These are phyloP conservation scores for Dipodomys merriami DNA, from an alignment of 2,113 vertebrate genomes.

Conservation along the genomic window DNA sequence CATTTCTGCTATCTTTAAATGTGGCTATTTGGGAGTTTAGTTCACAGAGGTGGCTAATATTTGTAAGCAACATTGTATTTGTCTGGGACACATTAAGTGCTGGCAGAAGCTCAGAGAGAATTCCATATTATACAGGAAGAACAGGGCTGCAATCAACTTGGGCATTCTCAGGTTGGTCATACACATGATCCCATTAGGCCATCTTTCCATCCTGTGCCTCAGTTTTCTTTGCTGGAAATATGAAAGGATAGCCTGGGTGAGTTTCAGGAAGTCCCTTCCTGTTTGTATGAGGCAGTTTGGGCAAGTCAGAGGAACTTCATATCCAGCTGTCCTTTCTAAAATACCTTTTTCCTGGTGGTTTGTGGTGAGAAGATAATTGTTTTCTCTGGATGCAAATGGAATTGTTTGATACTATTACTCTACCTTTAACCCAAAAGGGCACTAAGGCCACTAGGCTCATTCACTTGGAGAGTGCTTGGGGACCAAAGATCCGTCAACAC, in stretches of 20 bases:
- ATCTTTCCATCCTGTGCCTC: background rate
- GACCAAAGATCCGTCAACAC: background rate
- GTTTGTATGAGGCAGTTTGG: background rate
- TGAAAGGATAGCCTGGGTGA: background rate
- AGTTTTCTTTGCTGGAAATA: background rate
- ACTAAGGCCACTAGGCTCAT: rapidly evolving
- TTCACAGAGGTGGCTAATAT: background rate
- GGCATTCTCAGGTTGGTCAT: background rate
- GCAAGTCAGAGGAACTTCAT: background rate
- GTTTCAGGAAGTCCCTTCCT: background rate
- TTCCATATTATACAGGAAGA: background rate
- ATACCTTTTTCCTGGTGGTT: background rate
- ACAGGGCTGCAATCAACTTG: background rate
- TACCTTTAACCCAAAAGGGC: background rate
- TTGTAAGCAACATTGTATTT: background rate
- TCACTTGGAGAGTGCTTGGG: background rate
- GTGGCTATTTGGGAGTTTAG: background rate
- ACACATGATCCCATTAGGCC: background rate
- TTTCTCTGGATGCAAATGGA: background rate
- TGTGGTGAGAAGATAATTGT: background rate
- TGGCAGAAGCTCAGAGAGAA: background rate
- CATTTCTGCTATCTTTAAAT: background rate
- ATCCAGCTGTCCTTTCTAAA: background rate
- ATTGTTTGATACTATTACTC: too few relatives aligned
- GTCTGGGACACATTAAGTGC: background rate